phyloP scores from a whole-genome alignment of 2,113 vertebrate genomes.

The Tamias sibiricus region DNA sequence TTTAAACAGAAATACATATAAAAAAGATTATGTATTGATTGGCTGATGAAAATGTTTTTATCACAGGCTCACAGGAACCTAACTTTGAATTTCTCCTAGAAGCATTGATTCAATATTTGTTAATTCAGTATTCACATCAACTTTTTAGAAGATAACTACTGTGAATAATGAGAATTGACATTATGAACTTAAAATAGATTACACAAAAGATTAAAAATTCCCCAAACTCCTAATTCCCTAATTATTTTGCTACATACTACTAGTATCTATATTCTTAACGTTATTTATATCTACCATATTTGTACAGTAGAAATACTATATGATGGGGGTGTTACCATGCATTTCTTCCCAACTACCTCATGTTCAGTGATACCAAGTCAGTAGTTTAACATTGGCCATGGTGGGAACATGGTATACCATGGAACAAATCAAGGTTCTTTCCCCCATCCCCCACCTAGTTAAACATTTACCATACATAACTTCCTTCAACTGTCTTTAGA shows the following conservation, averaged over 20 bases:
- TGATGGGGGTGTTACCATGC: neutral
- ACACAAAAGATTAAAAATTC: conserved; percentile 3
- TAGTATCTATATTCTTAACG: neutral
- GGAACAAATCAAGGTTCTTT: neutral
- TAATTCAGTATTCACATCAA: conserved; percentile 51
- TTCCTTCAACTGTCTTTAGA: conserved; percentile 26
- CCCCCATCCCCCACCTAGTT: neutral
- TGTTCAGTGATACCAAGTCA: neutral
- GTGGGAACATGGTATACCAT: neutral
- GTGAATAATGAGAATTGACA: conserved; percentile 10
- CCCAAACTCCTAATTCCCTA: neutral
- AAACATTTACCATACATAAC: conserved; percentile 4
- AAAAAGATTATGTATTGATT: conserved; percentile 34
- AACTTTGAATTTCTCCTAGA: conserved; percentile 33
- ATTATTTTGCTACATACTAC: conserved; percentile 52
- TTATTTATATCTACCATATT: neutral
- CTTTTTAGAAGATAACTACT: conserved; percentile 6
- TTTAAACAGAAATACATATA: conserved; percentile 60
- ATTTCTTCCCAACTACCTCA: neutral
- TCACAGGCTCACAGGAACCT: neutral
- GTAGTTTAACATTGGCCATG: neutral
- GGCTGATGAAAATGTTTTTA: conserved; percentile 38
- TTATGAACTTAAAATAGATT: neutral
- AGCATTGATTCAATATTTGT: conserved; percentile 43
- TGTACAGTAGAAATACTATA: neutral